Evolutionary conservation across 1,140 invertebrate species (phyloP).

Genomic region (Achatina immaculata): DNA sequence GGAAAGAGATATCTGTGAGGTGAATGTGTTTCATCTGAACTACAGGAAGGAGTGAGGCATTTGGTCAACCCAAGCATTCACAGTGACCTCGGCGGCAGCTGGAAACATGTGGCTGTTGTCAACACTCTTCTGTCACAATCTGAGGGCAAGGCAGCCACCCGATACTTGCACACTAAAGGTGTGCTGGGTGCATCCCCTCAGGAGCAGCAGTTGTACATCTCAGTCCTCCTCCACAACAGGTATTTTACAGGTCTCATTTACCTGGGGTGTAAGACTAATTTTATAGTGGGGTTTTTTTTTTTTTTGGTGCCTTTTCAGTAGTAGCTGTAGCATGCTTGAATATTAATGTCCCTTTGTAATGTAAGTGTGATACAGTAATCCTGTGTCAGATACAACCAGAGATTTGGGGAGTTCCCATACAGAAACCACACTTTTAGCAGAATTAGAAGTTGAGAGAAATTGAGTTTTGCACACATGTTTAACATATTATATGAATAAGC

Average conservation of each 20-base stretch:
- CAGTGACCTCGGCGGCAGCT: constrained; percentile 72
- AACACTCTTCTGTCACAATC: constrained; percentile 74
- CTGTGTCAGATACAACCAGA: too few species aligned
- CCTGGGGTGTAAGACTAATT: background rate
- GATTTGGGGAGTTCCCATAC: too few species aligned
- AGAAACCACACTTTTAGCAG: too few species aligned
- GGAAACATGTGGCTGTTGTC: constrained; percentile 76
- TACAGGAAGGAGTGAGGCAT: constrained; percentile 69
- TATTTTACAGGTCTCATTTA: background rate
- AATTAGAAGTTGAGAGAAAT: too few species aligned
- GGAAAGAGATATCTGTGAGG: too few species aligned
- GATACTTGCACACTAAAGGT: constrained; percentile 16
- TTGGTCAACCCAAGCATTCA: constrained; percentile 72
- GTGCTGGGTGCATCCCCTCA: background rate
- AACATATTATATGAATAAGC: too few species aligned
- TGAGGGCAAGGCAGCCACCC: constrained; percentile 72
- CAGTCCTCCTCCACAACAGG: constrained; percentile 28
- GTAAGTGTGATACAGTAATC: too few species aligned
- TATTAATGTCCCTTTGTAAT: too few species aligned
- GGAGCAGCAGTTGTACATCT: constrained; percentile 35
- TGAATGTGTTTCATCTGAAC: too few species aligned
- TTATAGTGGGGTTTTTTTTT: too few species aligned
- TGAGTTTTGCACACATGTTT: too few species aligned
- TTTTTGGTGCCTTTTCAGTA: background rate
- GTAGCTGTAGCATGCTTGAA: background rate